Base-by-base conservation (phyloP, 2,797 vertebrate species). In the Catostomus latipinnis region DNA sequence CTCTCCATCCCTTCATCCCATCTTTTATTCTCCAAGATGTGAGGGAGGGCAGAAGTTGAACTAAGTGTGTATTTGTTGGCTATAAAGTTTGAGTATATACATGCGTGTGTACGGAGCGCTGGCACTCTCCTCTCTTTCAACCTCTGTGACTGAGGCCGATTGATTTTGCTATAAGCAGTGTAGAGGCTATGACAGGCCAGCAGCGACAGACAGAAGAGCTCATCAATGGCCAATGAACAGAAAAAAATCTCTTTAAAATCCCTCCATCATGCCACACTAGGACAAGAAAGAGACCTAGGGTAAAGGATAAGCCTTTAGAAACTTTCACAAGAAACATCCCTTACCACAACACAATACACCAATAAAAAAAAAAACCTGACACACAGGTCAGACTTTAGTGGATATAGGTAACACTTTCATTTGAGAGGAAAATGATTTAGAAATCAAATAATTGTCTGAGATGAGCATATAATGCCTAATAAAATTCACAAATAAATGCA, bases 121-220 rank as follows among this genome's bases (percentile, higher is more conserved):
- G 71, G 76, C 50, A 6, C 81, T 79, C 66, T 11, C 57, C 84
- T 83, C 65, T 81, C 72, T 77, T 53, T 75, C 71, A 49, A 76
- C 75, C 49, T 56, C 62, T 57, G 58, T 82, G 68, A 71, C 60
- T 63, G 67, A 78, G 58, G 53, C 49, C 60, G 60, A 94, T 94
- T 94, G 94, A 94, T 94, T 94, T 94, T 94, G 92, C 93, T 93
- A 94, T 94, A 94, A 94, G 91, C 90, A 86, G 90, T 88, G 90
- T 91, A 92, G 92, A 87, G 91, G 90, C 91, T 93, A 91, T 92
- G 92, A 94, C 91, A 93, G 92, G 93, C 90, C 93, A 93, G 91
- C 85, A 82, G 89, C 92, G 90, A 90, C 90, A 91, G 91, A 93
- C 92, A 93, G 92, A 93, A 89, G 91, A 93, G 92, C 93, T 94